Evolutionary conservation across 2,888 invertebrate genomes (phyloP), one percentile per base, ranked within the genome.

Genomic region (Synergus laeviventris): DNA sequence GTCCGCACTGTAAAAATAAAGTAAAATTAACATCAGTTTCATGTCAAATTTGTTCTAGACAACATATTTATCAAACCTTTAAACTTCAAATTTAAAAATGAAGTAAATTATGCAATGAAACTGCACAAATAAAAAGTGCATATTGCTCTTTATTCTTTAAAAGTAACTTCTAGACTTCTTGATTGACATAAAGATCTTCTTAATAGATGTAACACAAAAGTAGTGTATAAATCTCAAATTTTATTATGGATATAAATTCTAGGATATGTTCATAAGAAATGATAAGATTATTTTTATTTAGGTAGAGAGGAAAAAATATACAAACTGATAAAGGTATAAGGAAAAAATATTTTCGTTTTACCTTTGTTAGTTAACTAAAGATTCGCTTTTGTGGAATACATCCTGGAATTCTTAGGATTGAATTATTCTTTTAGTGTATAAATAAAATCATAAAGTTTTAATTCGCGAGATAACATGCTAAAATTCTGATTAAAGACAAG

Each of bases 1-100:
- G 79, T 85, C 82, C 54, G 81, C 81, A 60, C 87, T 87, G 81
- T 2, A 84, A 84, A 66, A 59, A 21, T 12, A 24, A 56, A 56
- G 12, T 11, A 18, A 56, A 21, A 9, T 56, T 56, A 18, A 21
- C 11, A 56, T 21, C 4, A 5, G 56, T 56, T 56, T 12, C 14
- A 12, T 12, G 18, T 21, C 5, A 56, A 4, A 56, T 56, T 21
- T 24, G 21, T 56, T 56, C 4, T 56, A 18, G 21, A 3, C 56
- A 12, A 3, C 56, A 12, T 24, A 21, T 11, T 56, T 56, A 24
- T 11, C 18, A 56, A 21, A 3, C 9, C 21, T 56, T 56, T 12
- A 56, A 56, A 21, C 1, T 56, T 56, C 18, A 0, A 8, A 18
- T 56, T 2, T 0, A 21, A 12, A 11, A 21, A 21, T 56, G 9